Evolutionary conservation across 2,888 invertebrate species (phyloP).

Genomic region (Nephrotoma flavescens): DNA sequence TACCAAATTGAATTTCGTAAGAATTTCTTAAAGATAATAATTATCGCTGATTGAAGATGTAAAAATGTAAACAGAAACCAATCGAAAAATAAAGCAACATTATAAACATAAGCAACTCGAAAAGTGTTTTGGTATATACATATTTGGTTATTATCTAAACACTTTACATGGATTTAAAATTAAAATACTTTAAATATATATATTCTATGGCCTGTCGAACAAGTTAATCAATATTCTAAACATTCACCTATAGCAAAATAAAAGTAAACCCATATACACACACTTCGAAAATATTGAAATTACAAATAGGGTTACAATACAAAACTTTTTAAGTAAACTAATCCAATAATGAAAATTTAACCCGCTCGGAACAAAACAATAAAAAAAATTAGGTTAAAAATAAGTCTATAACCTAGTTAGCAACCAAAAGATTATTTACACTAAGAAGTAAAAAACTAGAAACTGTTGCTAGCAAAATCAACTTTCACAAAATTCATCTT

Average conservation of each 20-base stretch:
- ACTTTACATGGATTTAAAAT: not conserved
- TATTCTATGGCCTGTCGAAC: not conserved
- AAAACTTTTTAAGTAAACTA: not conserved
- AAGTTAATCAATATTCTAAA: no score
- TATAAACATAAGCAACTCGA: not conserved
- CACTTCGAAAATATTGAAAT: no score
- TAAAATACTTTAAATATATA: not conserved
- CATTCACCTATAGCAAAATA: no score
- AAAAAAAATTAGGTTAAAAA: not conserved
- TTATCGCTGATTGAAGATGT: not conserved
- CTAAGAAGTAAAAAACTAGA: not conserved
- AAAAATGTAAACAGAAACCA: not conserved
- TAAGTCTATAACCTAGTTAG: not conserved
- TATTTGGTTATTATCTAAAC: not conserved
- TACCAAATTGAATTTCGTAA: not conserved
- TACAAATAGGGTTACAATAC: not conserved
- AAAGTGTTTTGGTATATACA: not conserved
- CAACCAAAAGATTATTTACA: not conserved
- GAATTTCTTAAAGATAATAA: not conserved
- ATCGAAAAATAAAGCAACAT: not conserved
- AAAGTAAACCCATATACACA: no score
- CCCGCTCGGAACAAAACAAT: not conserved
- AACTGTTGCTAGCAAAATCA: not conserved
- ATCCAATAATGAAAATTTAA: not conserved
- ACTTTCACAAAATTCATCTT: not conserved